Evolutionary conservation across 2,888 invertebrate genomes (phyloP), one percentile per base, ranked within the genome.

Genomic region (Ariolimax columbianus): DNA sequence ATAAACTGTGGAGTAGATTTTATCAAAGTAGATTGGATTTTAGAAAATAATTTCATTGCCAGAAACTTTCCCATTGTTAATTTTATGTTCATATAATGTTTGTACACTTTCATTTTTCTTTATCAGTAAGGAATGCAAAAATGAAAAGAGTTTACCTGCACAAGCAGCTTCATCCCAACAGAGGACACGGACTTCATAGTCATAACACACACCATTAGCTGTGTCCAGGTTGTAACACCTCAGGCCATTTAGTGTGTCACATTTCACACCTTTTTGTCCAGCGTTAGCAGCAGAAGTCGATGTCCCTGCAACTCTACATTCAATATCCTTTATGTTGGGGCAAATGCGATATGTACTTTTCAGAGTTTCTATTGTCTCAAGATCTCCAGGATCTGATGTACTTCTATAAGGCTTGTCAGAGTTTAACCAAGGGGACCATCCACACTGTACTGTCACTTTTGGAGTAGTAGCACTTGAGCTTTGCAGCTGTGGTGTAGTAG

Each of bases 121-220:
- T 26, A 19, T 19, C 6, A 59, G 23, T 19, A 59, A 59, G 23
- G n/a, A 26, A 26, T 73, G 19, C 38, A 72, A 11, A 4, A 72
- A 33, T 38, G 6, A 55, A 17, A 55, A 55, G 3, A 55, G 55
- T 51, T 33, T 77, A 77, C 77, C 77, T 77, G 30, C 23, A 26
- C 77, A 77, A 38, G n/a, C 3, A 9, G 40, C 38, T 38, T 72
- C 79, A 68, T 87, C 85, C 92, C 92, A 91, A 92, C 97, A 97
- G 68, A 96, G 95, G 1, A 97, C 96, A 51, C 97, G 95, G 78
- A 97, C 96, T 94, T 98, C 97, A 92, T 97, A 97, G 95, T 98
- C 97, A 1, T 96, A 95, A 90, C 98, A 98, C 40, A 87, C 83
- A 36, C 87, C 87, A 26, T 86, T 86, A 9, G 78, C 47, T 83